These are phyloP conservation scores for Platynereis dumerilii DNA, from an alignment of 2,888 invertebrate species.

Conservation along the genomic window DNA sequence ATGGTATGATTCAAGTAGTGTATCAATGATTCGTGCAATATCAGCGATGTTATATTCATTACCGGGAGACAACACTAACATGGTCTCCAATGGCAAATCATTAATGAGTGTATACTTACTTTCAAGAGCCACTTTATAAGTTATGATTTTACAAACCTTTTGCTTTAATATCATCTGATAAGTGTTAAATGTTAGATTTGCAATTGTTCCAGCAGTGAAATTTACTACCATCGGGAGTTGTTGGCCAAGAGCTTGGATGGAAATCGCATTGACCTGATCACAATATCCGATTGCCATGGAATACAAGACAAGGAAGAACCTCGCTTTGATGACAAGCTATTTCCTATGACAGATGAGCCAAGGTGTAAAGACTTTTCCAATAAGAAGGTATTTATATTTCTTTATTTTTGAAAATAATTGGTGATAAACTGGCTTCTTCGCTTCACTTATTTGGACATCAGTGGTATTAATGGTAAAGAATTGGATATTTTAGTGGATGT, in stretches of 20 bases:
- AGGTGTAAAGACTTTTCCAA: conserved; percentile 76
- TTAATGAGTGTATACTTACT: background rate
- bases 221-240: conserved; percentile 85
- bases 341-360: conserved; percentile 73
- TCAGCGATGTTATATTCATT: no score
- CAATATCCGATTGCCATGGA: conserved; percentile 81
- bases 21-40: no score
- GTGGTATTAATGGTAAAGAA: no score
- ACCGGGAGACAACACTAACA: no score
- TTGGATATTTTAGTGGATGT: no score
- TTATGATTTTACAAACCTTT: no score
- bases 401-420: no score
- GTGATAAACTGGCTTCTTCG: no score
- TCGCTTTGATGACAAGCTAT: conserved; percentile 67
- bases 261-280: conserved; percentile 80
- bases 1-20: no score
- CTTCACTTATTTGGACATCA: no score
- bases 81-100: background rate
- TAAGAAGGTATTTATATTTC: conserved; percentile 58
- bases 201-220: conserved; percentile 62
- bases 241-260: conserved; percentile 79
- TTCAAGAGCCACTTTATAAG: background rate
- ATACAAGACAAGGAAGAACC: conserved; percentile 76
- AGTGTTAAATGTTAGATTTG: no score
- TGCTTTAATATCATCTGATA: no score